Conservation (phyloP, 2,113 vertebrate species). For the Cololabis saira region DNA sequence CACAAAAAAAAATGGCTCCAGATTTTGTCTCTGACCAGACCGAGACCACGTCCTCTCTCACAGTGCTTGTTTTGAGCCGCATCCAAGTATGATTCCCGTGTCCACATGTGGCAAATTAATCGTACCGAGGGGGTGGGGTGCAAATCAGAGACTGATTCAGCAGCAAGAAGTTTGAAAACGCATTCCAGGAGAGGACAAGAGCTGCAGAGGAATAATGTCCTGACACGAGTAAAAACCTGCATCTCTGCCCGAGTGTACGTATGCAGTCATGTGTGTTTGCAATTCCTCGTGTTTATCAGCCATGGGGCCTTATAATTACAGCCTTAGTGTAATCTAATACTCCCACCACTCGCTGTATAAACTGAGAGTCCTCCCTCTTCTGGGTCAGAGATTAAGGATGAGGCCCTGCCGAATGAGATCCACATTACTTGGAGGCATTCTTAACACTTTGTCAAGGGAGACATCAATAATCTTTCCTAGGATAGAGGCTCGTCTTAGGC, state of each 20-base stretch:
- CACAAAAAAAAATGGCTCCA: neutral
- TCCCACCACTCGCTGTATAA: conserved; percentile 68
- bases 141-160: neutral
- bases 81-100: neutral
- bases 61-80: conserved; percentile 1
- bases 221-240: neutral
- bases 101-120: conserved; percentile 4
- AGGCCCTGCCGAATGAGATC: conserved; percentile 54
- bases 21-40: conserved; percentile 1
- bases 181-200: neutral
- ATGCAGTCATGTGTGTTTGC: conserved; percentile 38
- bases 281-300: conserved; percentile 47
- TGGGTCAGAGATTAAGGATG: conserved; percentile 68
- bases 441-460: conserved; percentile 49
- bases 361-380: conserved; percentile 59
- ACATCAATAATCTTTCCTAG: conserved; percentile 50
- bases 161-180: neutral
- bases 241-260: conserved; percentile 28
- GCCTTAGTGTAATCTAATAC: conserved; percentile 76
- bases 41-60: neutral
- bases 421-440: conserved; percentile 57
- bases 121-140: neutral
- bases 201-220: too few species aligned
- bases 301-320: conserved; percentile 74
- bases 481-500: conserved; percentile 47